phyloP scores from a whole-genome alignment of 2,888 invertebrate genomes.

The Polymixis flavicincta region DNA sequence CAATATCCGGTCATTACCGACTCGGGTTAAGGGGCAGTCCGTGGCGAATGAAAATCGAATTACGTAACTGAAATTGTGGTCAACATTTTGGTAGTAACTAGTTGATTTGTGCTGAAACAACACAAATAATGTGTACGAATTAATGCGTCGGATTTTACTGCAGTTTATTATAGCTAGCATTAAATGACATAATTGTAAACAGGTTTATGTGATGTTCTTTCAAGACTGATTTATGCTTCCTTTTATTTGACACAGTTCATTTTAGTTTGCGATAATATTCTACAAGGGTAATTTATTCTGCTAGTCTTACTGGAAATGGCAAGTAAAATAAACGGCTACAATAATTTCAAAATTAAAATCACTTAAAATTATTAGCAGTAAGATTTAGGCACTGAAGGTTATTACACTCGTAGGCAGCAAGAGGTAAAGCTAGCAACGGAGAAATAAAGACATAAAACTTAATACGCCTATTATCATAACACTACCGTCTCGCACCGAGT shows the following conservation, averaged over 20 bases:
- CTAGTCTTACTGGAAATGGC: neutral
- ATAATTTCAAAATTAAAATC: neutral
- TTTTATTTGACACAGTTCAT: neutral
- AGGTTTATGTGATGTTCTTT: neutral
- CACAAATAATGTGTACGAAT: neutral
- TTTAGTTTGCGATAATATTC: neutral
- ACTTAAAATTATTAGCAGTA: neutral
- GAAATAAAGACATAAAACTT: conserved; percentile 21
- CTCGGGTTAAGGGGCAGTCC: conserved; percentile 19
- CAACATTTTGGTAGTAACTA: neutral
- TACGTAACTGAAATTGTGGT: conserved; percentile 15
- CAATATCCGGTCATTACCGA: conserved; percentile 52
- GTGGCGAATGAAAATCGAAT: conserved; percentile 12
- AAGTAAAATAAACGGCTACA: neutral
- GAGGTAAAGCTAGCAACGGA: neutral
- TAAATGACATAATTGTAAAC: neutral
- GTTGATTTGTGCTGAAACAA: conserved; percentile 5
- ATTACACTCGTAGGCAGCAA: neutral
- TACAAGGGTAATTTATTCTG: neutral
- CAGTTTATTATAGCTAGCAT: neutral
- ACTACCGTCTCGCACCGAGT: neutral
- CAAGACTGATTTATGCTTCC: neutral
- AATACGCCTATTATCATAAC: conserved; percentile 20
- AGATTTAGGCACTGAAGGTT: neutral
- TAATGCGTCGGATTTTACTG: too few relatives aligned